Base-by-base conservation (phyloP, 2,888 invertebrate genomes). In the Amphipyra berbera region DNA sequence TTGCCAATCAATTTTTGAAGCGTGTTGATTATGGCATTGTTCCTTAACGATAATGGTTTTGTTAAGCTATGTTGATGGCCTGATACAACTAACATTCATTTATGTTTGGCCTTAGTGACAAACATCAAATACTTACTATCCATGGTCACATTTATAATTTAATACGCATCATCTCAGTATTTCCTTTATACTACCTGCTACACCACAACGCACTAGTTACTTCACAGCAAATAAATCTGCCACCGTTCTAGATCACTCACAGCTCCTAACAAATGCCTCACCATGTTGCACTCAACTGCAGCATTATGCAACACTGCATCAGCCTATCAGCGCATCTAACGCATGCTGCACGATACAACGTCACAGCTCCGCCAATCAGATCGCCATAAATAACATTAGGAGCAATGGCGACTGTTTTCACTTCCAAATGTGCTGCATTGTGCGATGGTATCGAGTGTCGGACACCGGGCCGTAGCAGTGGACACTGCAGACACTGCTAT, bases 311-410 rank as follows among this genome's bases (percentile, higher is more conserved):
- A 60, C 42, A 57, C 61, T 38, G 21, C 35, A 61, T 50, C 59
- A 48, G 42, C 70, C 52, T 76, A 77, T 77, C 79, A 10, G 56
- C 13, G 8, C 40, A 67, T 59, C 61, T 63, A 70, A 70, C 70
- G 77, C 61, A 61, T 79, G 65, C 60, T 70, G 74, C 70, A 54
- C 55, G 54, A 62, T 49, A 38, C 62, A 12, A 48, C 68, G 50
- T 66, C 68, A 65, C 55, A 46, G 52, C 14, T 45, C 14, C 21
- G 33, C 64, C 76, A 65, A 79, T 78, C 77, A 64, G 79, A 77
- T 77, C 14, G 55, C 58, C 55, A 60, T 76, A 79, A 78, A 78
- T 64, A 70, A 76, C 79, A 63, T 70, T 70, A 70, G 41, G 42
- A 58, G 75, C 69, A 62, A 62, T 57, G 61, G 73, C 61, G 35